Evolutionary conservation across 2,113 vertebrate genomes (phyloP).

Genomic region (Hippocampus mohnikei): DNA sequence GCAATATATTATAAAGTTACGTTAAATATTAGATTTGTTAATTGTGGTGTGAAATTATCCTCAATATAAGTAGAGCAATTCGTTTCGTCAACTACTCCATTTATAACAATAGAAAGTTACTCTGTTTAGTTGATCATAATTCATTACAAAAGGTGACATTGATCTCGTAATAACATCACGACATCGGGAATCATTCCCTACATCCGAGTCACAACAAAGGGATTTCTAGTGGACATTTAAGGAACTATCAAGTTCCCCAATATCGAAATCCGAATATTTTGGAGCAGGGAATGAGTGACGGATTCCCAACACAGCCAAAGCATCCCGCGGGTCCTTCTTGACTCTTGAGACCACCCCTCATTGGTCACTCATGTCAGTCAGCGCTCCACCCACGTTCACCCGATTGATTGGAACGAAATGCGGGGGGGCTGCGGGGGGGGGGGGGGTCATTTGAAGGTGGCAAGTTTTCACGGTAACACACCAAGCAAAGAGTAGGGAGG

Average conservation of each 20-base stretch:
- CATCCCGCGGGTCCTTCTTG: background rate
- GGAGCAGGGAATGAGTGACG: background rate
- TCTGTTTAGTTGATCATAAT: background rate
- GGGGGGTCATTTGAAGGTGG: slow-evolving; percentile 5
- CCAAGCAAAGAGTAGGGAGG: slow-evolving; percentile 40
- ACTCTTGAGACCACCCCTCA: slow-evolving; percentile 34
- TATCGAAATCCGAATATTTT: too few relatives aligned
- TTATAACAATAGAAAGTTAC: background rate
- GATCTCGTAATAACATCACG: too few relatives aligned
- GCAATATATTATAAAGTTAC: background rate
- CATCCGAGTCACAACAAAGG: background rate
- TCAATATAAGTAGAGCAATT: background rate
- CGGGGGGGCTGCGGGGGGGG: too few relatives aligned
- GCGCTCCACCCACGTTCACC: background rate
- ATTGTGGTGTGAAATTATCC: background rate
- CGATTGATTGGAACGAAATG: background rate
- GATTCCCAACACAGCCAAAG: slow-evolving; percentile 6
- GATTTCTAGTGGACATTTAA: background rate
- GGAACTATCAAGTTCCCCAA: background rate
- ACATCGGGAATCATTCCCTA: background rate
- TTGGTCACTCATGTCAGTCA: slow-evolving; percentile 45
- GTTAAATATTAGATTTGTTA: background rate
- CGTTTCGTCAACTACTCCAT: background rate
- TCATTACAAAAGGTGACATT: background rate
- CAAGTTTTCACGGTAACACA: slow-evolving; percentile 29